These are phyloP conservation scores for Ichneumoninae sp. DNA, from an alignment of 2,888 invertebrate genomes.

Conservation along the genomic window DNA sequence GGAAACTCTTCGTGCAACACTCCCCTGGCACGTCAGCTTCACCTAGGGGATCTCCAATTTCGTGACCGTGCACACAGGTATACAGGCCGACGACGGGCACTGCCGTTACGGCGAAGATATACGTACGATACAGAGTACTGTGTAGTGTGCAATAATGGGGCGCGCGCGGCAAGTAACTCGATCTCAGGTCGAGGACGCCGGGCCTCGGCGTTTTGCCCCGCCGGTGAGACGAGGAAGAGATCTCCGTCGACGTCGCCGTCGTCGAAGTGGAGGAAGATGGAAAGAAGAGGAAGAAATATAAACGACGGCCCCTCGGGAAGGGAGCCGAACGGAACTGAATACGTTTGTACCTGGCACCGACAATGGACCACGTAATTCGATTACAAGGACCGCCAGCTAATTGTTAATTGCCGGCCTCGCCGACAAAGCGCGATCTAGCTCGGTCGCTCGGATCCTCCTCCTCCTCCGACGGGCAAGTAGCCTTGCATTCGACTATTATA, in stretches of 20 bases:
- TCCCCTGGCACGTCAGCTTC: slow-evolving; percentile 48
- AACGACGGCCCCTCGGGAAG: slow-evolving; percentile 69
- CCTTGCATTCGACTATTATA: not conserved
- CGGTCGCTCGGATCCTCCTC: slow-evolving; percentile 42
- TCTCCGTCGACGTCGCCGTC: slow-evolving; percentile 66
- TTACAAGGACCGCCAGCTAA: slow-evolving; percentile 84
- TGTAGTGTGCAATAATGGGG: slow-evolving; percentile 36
- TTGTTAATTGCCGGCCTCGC: slow-evolving; percentile 83
- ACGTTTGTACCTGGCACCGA: slow-evolving; percentile 83
- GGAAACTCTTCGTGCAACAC: not conserved
- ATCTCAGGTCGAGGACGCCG: slow-evolving; percentile 73
- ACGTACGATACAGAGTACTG: slow-evolving; percentile 10
- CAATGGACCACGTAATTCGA: slow-evolving; percentile 83
- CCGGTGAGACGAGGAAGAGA: slow-evolving; percentile 52
- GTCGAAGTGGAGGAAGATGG: slow-evolving; percentile 67
- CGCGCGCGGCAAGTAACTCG: slow-evolving; percentile 80
- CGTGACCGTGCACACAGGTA: slow-evolving; percentile 3
- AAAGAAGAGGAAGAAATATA: slow-evolving; percentile 68
- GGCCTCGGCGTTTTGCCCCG: slow-evolving; percentile 41
- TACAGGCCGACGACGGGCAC: not conserved
- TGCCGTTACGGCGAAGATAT: slow-evolving; percentile 14
- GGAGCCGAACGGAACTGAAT: slow-evolving; percentile 79
- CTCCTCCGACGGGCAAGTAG: not conserved
- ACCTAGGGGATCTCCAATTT: not conserved
- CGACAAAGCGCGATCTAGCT: slow-evolving; percentile 64